Evolutionary conservation across 92 coral and sea anemone genomes (phyloP), one percentile per base, ranked within the genome.

Genomic region (Montipora capitata): DNA sequence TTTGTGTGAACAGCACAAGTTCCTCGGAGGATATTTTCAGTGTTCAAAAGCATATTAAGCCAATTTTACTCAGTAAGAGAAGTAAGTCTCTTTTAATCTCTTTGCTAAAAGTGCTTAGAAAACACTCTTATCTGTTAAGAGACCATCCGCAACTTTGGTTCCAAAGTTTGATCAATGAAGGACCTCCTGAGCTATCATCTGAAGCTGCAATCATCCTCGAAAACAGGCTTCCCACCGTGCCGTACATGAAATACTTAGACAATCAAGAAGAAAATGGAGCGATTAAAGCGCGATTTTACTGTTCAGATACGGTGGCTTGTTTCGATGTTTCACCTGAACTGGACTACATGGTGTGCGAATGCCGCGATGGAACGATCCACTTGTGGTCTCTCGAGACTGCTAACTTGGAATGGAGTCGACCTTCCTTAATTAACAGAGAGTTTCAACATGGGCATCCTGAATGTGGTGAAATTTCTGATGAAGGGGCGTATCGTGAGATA

Each of bases 301-400:
- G 85, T 80, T 80, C 85, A 13, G 51, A 67, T 66, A 20, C 14
- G n/a, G 58, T 80, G 12, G 75, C 75, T 12, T 66, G 76, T 66
- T 80, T 80, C 12, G 85, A 80, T 67, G 65, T 80, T 14, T 80
- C 85, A 48, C 67, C 85, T 67, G 65, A 80, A 20, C 8, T 51
- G 85, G 65, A 67, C 20, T 66, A 45, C 39, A 15, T 80, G 75
- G 85, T 80, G 7, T 80, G 85, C 1, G 75, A 80, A 27, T 80
- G 85, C 39, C 66, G 54, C 7, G 85, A 80, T 67, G 76, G 9
- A 67, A 80, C 75, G 67, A 20, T 80, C 13, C 65, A 80, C 49
- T 11, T 80, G 65, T 80, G 74, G 74, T 80, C 85, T 35, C 85
- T 80, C 35, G 13, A 49, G 16, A 80, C 85, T 3, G 75, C 75